Evolutionary conservation across 1,140 invertebrate genomes (phyloP), one percentile per base, ranked within the genome.

Genomic region (Drusus annulatus): DNA sequence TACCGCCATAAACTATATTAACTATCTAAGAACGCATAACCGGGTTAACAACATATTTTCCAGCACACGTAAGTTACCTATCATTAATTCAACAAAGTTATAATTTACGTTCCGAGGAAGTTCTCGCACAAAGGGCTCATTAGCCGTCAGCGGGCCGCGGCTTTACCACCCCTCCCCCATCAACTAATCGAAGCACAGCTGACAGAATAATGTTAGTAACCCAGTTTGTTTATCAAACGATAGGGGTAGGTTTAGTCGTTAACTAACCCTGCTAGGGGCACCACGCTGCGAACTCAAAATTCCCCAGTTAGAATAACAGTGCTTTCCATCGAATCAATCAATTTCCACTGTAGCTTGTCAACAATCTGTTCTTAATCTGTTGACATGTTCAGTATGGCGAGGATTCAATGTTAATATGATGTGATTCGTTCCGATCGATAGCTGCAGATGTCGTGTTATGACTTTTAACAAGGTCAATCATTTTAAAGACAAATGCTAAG

Each of bases 141-240:
- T 45, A 45, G 10, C 10, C 2, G n/a, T 21, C 7, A 60, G 56
- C 56, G 56, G 23, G 17, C 56, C 56, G 17, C 56, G 2, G 19
- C 2, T 60, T 60, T n/a, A 19, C 56, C 56, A 7, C 3, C 56
- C 56, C 56, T 19, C 19, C 56, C 17, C 56, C 16, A n/a, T 28
- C 21, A 21, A 21, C 62, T 28, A 16, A 28, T 65, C 13, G 60
- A 63, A 25, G 56, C 56, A 21, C 68, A 71, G 68, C 68, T 71
- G 68, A 71, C 45, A 5, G 63, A 23, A 71, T 25, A 1, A 71
- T 51, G 45, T 71, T 71, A 71, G 68, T 71, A 71, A 71, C 68
- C 68, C 45, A 71, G 19, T 51, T 68, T 71, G 68, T 71, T 71
- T 71, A 71, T 50, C 45, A 51, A 71, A 21, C 45, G 8, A 65